phyloP scores from a whole-genome alignment of 2,113 vertebrate genomes.

The Tupaia chinensis region DNA sequence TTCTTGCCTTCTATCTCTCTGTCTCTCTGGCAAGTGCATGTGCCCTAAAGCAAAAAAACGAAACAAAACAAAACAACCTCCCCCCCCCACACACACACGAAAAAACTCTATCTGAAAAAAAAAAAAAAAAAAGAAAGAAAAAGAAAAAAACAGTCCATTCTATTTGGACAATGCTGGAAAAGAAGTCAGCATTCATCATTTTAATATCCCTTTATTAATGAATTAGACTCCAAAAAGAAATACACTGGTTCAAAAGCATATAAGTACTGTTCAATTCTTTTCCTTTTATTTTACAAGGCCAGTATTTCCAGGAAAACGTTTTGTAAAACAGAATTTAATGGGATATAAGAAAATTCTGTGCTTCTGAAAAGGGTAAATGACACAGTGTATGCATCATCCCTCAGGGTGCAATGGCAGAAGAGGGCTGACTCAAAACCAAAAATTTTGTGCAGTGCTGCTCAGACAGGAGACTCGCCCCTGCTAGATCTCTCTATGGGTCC shows the following conservation, averaged over 20 bases:
- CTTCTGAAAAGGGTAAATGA: background rate
- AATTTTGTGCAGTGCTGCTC: background rate
- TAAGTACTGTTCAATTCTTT: background rate
- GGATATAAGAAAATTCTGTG: background rate
- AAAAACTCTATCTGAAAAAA: too few species aligned
- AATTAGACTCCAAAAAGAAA: background rate
- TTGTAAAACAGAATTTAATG: background rate
- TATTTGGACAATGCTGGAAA: background rate
- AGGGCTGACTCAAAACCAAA: rapidly evolving
- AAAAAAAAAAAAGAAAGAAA: too few species aligned
- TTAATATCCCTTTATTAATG: background rate
- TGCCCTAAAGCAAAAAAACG: too few species aligned
- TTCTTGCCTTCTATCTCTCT: too few species aligned
- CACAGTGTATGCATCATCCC: background rate
- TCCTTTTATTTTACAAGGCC: background rate
- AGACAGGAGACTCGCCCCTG: background rate
- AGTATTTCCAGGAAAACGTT: background rate
- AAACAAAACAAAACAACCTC: too few species aligned
- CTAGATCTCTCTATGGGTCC: too few species aligned
- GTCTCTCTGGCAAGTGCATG: too few species aligned
- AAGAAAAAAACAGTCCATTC: background rate
- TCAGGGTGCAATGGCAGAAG: background rate
- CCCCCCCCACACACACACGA: too few species aligned
- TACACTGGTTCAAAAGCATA: background rate
- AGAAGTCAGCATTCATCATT: background rate